These are phyloP conservation scores for Actinia equina DNA, from an alignment of 64 coral and sea anemone species.

Conservation along the genomic window DNA sequence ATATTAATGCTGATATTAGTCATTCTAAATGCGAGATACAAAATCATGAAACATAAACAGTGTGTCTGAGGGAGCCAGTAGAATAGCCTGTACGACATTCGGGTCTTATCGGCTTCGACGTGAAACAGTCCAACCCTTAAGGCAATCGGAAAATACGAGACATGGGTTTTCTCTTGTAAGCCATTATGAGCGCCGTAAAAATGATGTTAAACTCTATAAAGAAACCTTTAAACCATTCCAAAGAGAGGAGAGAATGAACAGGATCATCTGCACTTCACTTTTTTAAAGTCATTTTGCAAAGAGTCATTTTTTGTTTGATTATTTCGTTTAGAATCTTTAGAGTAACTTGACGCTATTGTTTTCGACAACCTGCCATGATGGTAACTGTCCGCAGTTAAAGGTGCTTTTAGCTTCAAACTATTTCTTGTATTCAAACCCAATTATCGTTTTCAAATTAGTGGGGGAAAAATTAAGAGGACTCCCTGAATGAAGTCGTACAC, in stretches of 20 bases:
- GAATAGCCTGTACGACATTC: not conserved
- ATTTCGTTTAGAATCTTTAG: not conserved
- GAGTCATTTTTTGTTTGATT: not conserved
- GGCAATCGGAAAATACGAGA: not conserved
- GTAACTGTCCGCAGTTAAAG: conserved; percentile 1
- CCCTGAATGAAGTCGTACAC: not conserved
- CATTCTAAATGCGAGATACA: too few species aligned
- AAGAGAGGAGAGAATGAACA: not conserved
- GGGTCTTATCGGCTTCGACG: not conserved
- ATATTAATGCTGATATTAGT: conserved; percentile 26
- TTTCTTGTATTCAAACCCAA: not conserved
- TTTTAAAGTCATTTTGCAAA: too few species aligned
- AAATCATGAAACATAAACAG: conserved; percentile 18
- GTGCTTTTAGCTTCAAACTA: not conserved
- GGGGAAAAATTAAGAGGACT: not conserved
- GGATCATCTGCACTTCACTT: not conserved
- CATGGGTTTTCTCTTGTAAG: not conserved
- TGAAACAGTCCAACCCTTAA: not conserved
- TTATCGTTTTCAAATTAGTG: conserved; percentile 13
- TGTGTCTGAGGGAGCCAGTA: not conserved
- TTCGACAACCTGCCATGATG: not conserved
- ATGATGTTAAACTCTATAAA: too few species aligned
- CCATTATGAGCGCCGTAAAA: not conserved
- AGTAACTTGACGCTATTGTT: not conserved
- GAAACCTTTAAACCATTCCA: not conserved